Evolutionary conservation across 2,113 vertebrate species (phyloP).

Genomic region (Lampris incognitus): DNA sequence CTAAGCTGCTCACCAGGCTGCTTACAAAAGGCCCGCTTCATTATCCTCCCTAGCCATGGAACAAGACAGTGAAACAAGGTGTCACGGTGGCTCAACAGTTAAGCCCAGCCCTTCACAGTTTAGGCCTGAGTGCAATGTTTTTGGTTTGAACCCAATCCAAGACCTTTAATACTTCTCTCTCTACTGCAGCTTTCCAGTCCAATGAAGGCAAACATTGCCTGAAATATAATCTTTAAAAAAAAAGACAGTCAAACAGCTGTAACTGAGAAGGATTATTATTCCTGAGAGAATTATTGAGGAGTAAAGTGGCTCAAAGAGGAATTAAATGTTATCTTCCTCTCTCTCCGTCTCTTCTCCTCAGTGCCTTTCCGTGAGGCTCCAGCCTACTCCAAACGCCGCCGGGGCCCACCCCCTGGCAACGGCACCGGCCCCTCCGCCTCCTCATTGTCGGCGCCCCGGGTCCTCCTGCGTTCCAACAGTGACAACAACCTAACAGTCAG

Average conservation of each 20-base stretch:
- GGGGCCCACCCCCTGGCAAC: constrained; percentile 81
- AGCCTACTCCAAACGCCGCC: constrained; percentile 90
- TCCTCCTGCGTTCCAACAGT: constrained; percentile 95
- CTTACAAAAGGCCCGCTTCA: no score
- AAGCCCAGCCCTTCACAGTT: no score
- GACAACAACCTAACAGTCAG: constrained; percentile 89
- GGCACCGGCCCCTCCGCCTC: constrained; percentile 81
- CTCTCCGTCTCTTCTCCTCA: constrained; percentile 50
- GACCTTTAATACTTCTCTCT: no score
- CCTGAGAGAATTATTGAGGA: not conserved
- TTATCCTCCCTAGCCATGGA: no score
- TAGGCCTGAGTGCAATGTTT: no score
- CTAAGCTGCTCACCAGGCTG: no score
- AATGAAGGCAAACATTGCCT: no score
- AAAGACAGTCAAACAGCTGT: not conserved
- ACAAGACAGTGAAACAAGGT: no score
- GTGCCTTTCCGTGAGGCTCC: constrained; percentile 97
- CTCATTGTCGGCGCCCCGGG: constrained; percentile 89
- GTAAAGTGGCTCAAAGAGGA: not conserved
- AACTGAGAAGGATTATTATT: not conserved
- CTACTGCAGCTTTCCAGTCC: no score
- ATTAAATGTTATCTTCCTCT: not conserved
- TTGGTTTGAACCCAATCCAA: no score
- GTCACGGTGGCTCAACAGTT: no score
- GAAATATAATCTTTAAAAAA: no score